Evolutionary conservation across 2,888 invertebrate species (phyloP).

Genomic region (Nemotelus nigrinus): DNA sequence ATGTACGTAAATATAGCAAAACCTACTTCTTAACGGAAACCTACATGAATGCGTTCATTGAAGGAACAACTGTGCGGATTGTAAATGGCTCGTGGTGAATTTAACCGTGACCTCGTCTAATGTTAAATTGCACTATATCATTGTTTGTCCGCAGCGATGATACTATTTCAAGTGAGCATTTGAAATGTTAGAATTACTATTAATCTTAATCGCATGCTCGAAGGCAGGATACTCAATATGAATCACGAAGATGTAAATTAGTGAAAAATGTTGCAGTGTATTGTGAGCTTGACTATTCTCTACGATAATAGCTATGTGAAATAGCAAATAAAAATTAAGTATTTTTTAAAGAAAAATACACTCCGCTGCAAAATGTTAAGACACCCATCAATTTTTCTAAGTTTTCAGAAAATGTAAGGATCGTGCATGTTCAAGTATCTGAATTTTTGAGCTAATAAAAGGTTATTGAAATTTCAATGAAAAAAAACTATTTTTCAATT

Average conservation of each 20-base stretch:
- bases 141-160: neutral
- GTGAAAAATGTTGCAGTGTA: neutral
- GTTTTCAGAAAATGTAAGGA: no score
- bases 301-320: no score
- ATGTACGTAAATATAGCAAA: neutral
- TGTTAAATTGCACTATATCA: conserved; percentile 38
- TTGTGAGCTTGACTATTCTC: neutral
- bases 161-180: neutral
- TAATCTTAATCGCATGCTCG: conserved; percentile 25
- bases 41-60: conserved; percentile 21
- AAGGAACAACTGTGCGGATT: neutral
- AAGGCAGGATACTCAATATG: neutral
- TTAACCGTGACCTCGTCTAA: conserved; percentile 33
- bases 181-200: conserved; percentile 29
- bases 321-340: no score
- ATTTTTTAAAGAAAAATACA: no score
- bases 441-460: no score
- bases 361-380: no score
- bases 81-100: neutral
- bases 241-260: conserved; percentile 8
- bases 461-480: no score
- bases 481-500: no score
- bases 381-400: no score
- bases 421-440: no score
- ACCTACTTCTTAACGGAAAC: conserved; percentile 7